Evolutionary conservation across 2,888 invertebrate genomes (phyloP).

Genomic region (Timandra comae): DNA sequence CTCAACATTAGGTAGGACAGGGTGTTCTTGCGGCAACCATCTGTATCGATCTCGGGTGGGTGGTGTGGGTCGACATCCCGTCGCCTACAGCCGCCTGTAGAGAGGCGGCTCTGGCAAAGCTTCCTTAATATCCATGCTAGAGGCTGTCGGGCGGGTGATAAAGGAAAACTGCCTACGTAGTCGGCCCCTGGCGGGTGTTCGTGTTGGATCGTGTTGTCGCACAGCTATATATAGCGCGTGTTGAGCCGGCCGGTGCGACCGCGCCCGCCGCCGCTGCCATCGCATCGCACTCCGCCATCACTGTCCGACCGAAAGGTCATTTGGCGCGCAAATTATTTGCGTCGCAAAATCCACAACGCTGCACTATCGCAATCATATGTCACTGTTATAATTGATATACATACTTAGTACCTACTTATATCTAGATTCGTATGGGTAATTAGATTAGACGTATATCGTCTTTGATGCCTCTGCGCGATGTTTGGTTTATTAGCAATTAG

Average conservation of each 20-base stretch:
- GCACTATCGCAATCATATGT: conserved; percentile 36
- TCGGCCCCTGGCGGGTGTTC: conserved; percentile 68
- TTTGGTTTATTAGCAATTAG: conserved; percentile 12
- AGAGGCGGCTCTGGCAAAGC: conserved; percentile 57
- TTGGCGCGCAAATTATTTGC: conserved; percentile 77
- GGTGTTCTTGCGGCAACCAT: conserved; percentile 67
- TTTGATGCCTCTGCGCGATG: conserved; percentile 11
- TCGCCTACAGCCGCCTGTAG: conserved; percentile 55
- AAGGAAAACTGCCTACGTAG: conserved; percentile 72
- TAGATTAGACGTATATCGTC: conserved; percentile 23
- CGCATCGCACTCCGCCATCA: conserved; percentile 46
- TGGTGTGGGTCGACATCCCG: conserved; percentile 69
- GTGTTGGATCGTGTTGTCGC: conserved; percentile 63
- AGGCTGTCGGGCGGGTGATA: conserved; percentile 71
- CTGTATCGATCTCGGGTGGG: conserved; percentile 73
- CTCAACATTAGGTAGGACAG: conserved; percentile 36
- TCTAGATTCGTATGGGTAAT: too few species aligned
- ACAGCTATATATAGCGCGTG: conserved; percentile 71
- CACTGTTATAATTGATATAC: too few species aligned
- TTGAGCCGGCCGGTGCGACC: conserved; percentile 54
- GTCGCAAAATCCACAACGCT: conserved; percentile 68
- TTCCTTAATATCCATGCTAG: conserved; percentile 66
- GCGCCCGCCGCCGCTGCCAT: conserved; percentile 52
- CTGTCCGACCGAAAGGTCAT: conserved; percentile 71
- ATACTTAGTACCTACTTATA: too few species aligned